Percentiles rank a stretch among this genome's conserved stretches.
Evolutionary conservation across 1,140 invertebrate genomes (phyloP).

Genomic region (Portunus trituberculatus): DNA sequence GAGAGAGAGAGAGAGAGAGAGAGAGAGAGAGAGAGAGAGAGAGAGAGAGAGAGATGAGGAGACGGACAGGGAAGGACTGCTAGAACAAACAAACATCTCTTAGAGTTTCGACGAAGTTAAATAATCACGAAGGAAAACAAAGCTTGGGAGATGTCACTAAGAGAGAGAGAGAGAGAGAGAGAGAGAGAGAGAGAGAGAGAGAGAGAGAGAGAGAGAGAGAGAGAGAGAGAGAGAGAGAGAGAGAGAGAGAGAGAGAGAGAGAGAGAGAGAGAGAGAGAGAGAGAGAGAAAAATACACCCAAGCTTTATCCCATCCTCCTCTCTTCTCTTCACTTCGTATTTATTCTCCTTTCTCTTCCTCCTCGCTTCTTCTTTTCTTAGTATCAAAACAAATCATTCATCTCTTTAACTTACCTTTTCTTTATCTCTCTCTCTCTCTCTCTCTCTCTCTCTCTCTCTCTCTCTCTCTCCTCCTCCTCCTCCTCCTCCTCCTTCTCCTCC

Average conservation of each 20-base stretch:
- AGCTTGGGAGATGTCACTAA: neutral
- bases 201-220: slow-evolving; percentile 17
- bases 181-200: too few species aligned
- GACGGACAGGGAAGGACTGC: neutral
- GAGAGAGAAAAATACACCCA: neutral
- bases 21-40: too few species aligned
- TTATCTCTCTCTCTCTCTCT: too few species aligned
- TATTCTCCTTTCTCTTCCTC: too few species aligned
- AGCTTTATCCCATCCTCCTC: neutral
- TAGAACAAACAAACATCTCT: neutral
- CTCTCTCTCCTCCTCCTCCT: too few species aligned
- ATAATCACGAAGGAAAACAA: neutral
- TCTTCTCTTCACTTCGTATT: too few species aligned
- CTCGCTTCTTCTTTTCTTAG: too few species aligned
- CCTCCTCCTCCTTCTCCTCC: neutral
- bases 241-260: neutral
- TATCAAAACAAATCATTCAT: too few species aligned
- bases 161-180: slow-evolving; percentile 9
- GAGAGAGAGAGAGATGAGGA: neutral
- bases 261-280: neutral
- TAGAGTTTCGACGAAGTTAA: neutral
- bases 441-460: too few species aligned
- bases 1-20: too few species aligned
- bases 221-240: slow-evolving; percentile 17
- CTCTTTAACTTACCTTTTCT: too few species aligned